phyloP scores from a whole-genome alignment of 2,888 invertebrate genomes.

The Gari tellinella region DNA sequence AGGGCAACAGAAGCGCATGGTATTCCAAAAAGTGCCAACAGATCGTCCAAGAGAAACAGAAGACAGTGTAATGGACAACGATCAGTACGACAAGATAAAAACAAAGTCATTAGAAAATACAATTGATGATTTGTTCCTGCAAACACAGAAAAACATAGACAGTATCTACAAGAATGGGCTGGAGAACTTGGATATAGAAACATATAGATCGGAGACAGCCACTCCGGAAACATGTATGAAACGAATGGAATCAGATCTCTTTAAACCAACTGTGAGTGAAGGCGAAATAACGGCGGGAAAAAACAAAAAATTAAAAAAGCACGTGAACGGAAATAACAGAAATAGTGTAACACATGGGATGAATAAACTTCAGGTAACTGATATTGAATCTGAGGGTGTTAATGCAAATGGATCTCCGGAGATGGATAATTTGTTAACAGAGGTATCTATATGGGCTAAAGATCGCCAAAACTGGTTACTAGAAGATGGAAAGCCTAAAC shows the following conservation, averaged over 20 bases:
- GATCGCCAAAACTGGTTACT: conserved; percentile 56
- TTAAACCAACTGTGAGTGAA: too few relatives aligned
- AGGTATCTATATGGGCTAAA: conserved; percentile 55
- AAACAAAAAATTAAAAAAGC: too few relatives aligned
- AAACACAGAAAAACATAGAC: conserved; percentile 51
- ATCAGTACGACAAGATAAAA: neutral
- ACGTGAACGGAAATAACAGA: neutral
- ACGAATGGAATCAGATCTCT: conserved; percentile 10
- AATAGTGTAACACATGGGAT: conserved; percentile 2
- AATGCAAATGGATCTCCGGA: conserved; percentile 1
- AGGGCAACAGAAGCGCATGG: conserved; percentile 4
- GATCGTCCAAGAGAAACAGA: neutral
- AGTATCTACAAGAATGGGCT: conserved; percentile 50
- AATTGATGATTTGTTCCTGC: conserved; percentile 50
- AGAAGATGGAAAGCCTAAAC: conserved; percentile 23
- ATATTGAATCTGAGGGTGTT: neutral
- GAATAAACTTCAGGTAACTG: neutral
- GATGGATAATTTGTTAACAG: conserved; percentile 46
- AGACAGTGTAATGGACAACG: neutral
- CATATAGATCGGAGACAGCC: conserved; percentile 45
- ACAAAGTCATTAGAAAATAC: conserved; percentile 49
- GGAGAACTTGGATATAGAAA: conserved; percentile 45
- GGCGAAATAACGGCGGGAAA: too few relatives aligned
- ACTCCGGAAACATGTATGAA: conserved; percentile 53
- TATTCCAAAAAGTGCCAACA: neutral